phyloP scores from a whole-genome alignment of 1,140 invertebrate genomes.

The Ceratitis capitata region DNA sequence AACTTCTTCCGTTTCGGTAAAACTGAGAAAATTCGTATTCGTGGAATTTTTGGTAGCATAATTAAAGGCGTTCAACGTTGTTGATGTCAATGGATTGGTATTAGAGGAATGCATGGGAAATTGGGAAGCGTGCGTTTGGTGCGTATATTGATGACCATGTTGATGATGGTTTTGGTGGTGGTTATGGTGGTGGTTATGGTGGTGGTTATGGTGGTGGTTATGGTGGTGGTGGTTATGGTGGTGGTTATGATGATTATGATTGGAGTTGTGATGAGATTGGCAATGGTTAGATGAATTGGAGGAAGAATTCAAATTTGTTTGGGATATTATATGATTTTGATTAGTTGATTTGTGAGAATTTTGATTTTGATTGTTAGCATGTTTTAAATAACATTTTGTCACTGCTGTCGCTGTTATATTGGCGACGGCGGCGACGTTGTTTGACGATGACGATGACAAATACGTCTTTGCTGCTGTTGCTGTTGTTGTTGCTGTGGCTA shows the following conservation, averaged over 20 bases:
- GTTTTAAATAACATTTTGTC: slow-evolving; percentile 38
- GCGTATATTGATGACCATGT: slow-evolving; percentile 30
- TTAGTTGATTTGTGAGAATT: slow-evolving; percentile 40
- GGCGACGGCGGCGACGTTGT: no score
- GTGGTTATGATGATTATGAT: slow-evolving; percentile 38
- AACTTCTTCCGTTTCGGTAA: slow-evolving; percentile 82
- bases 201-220: slow-evolving; percentile 45
- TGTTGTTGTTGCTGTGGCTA: slow-evolving; percentile 50
- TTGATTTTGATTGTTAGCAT: slow-evolving; percentile 40
- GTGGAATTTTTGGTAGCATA: slow-evolving; percentile 58
- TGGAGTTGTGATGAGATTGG: slow-evolving; percentile 46
- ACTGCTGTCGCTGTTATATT: background rate
- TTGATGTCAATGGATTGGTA: slow-evolving; percentile 24
- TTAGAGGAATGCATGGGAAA: slow-evolving; percentile 9
- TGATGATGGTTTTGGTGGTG: slow-evolving; percentile 44
- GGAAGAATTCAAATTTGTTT: background rate
- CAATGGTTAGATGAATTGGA: slow-evolving; percentile 41
- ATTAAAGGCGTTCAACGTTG: slow-evolving; percentile 39
- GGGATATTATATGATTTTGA: slow-evolving; percentile 4
- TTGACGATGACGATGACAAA: background rate
- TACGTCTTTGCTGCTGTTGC: slow-evolving; percentile 37
- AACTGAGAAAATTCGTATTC: slow-evolving; percentile 69
- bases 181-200: slow-evolving; percentile 35
- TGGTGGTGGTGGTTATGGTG: slow-evolving; percentile 26
- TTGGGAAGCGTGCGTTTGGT: background rate